Evolutionary conservation across 2,888 invertebrate species (phyloP).

Genomic region (Balanococcus diminutus): DNA sequence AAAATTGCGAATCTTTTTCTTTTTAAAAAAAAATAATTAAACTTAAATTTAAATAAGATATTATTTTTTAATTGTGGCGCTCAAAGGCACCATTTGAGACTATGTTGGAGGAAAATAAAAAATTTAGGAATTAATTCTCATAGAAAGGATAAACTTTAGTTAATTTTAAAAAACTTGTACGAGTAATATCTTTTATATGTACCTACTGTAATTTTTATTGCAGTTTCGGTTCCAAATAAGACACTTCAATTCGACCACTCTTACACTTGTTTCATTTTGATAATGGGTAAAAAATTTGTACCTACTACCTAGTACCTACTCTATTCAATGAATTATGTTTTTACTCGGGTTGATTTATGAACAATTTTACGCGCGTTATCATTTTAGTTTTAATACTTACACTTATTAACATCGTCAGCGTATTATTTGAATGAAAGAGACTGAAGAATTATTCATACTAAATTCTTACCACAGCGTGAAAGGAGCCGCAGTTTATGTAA

Average conservation of each 20-base stretch:
- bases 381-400: neutral
- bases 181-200: neutral
- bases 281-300: neutral
- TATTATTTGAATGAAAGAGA: no score
- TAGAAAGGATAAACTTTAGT: no score
- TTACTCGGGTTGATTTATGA: neutral
- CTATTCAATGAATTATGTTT: neutral
- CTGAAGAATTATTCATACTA: neutral
- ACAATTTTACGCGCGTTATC: neutral
- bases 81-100: no score
- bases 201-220: neutral
- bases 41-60: no score
- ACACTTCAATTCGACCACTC: neutral
- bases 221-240: neutral
- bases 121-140: no score
- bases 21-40: no score
- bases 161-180: neutral
- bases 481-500: neutral
- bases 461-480: neutral
- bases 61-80: no score
- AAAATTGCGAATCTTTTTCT: no score
- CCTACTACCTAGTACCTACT: no score
- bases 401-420: no score
- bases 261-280: neutral
- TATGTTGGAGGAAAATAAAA: no score